Base-by-base conservation (phyloP, 1,140 invertebrate species). In the Hormaphis cornu region DNA sequence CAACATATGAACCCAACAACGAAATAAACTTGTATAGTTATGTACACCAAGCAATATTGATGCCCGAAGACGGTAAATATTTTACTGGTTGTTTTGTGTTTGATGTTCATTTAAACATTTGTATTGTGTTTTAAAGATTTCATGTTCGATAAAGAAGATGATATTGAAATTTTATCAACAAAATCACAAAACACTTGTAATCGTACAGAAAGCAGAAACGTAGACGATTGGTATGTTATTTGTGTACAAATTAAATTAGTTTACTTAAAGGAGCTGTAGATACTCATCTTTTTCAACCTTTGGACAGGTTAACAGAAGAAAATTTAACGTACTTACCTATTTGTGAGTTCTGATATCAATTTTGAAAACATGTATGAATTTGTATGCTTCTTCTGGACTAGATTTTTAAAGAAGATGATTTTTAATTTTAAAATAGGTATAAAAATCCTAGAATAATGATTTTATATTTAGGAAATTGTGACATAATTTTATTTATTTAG, bases 21-120 rank as follows among this genome's bases (percentile, higher is more conserved):
- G 85, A 85, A 75, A 76, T 88, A 46, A 86, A 87, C 44, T 84
- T 86, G 1, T 89, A 87, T 78, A 86, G 89, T 74, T 85, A 88
- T 75, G 81, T 89, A 56, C 86, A 85, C 73, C 83, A 84, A 42
- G 84, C 86, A 58, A 83, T 86, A 69, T 80, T 87, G 44, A 83
- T 86, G 73, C 83, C 84, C 35, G 83, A 84, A 73, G 85, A 85
- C 85, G 61, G 61, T 66, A 66, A 66, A 22, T 0, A 24, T n/a
- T 20, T 50, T 80, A 14, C 28, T 33, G 9, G 24, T 59, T 59
- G 10, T 42, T 30, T 3, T 44, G 20, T 16, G 40, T 63, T 26
- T 30, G 18, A 50, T 26, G 30, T 12, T 20, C 20, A 24, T 8
- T 1, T 40, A 26, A 3, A 56, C 2, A 20, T 20, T 40, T 40